Percentiles rank a stretch among this genome's conserved stretches.
These are phyloP conservation scores for Nibea albiflora DNA, from an alignment of 2,113 vertebrate species.

Conservation along the genomic window DNA sequence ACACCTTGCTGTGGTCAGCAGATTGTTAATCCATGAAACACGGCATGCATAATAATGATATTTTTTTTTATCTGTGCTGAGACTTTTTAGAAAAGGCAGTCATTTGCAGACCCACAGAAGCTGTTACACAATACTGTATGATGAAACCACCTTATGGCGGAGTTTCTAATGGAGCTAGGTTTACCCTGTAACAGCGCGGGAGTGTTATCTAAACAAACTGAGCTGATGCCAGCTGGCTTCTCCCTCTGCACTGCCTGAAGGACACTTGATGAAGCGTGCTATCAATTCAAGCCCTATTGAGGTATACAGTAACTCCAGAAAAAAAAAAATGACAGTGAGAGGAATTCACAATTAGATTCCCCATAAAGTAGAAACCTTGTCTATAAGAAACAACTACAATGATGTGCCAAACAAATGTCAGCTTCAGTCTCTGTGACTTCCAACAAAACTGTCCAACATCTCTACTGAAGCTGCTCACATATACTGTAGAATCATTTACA, in stretches of 20 bases:
- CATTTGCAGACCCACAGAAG: constrained; percentile 6
- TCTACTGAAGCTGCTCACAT: constrained; percentile 2
- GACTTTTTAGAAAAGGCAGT: not conserved
- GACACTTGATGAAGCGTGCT: constrained; percentile 54
- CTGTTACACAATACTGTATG: constrained; percentile 46
- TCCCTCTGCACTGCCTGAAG: constrained; percentile 60
- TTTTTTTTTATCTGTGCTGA: constrained; percentile 24
- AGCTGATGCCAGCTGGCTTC: constrained; percentile 70
- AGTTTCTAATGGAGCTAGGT: constrained; percentile 44
- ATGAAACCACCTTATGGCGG: constrained; percentile 59
- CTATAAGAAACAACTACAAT: constrained; percentile 32
- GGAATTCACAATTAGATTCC: constrained; percentile 45
- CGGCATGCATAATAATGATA: constrained; percentile 31
- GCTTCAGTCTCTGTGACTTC: constrained; percentile 31
- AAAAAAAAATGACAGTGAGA: constrained; percentile 36
- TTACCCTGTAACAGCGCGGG: constrained; percentile 55
- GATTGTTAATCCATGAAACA: constrained; percentile 30
- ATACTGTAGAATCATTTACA: constrained; percentile 13
- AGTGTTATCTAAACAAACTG: constrained; percentile 67
- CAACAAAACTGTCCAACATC: not conserved
- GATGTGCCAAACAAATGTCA: constrained; percentile 45
- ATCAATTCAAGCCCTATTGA: constrained; percentile 49
- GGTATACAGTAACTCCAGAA: constrained; percentile 38
- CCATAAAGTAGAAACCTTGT: constrained; percentile 27
- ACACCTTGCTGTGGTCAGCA: constrained; percentile 42